Base-by-base conservation (phyloP, 2,888 invertebrate species). In the Crocallis elinguaria region DNA sequence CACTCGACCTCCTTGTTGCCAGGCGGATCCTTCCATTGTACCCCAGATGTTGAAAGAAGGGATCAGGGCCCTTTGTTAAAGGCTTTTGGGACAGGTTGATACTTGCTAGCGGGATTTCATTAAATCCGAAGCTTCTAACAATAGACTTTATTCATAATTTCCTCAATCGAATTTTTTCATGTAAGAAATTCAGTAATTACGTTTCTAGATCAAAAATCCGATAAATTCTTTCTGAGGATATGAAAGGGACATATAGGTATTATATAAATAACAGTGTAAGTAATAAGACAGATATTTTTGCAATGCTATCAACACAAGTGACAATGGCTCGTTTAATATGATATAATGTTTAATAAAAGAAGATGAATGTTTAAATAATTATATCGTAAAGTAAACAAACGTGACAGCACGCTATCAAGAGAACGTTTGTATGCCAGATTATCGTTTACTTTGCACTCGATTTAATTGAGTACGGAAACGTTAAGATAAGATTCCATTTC, bases 321-420 rank as follows among this genome's bases (percentile, higher is more conserved):
- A 53, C 54, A 52, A 57, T 48, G 64, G 61, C 46, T 66, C 60
- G 46, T 57, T 48, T 55, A 60, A 64, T 66, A 66, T 61, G 42
- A 64, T 38, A 45, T 32, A 49, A 50, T 48, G 42, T 55, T 50
- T 59, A 67, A 63, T 64, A 67, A 64, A 68, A 66, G 58, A 57
- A 59, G 46, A 59, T 27, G 33, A 54, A 64, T 63, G 64, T 62
- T 67, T 63, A 59, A 66, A 65, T 63, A 73, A 65, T 69, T 71
- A 67, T 64, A 71, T 74, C 71, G 66, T 52, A 61, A 66, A 67
- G 67, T 69, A 70, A 75, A 78, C 75, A 71, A 70, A 64, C 54
- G 48, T 57, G 57, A 51, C 50, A 51, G 53, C 39, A 54, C 43
- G 48, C 41, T 57, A 58, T 58, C 46, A 62, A 46, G 42, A 60